These are phyloP conservation scores for Parazoanthus darwini DNA, from an alignment of 92 coral and sea anemone species.

Conservation along the genomic window DNA sequence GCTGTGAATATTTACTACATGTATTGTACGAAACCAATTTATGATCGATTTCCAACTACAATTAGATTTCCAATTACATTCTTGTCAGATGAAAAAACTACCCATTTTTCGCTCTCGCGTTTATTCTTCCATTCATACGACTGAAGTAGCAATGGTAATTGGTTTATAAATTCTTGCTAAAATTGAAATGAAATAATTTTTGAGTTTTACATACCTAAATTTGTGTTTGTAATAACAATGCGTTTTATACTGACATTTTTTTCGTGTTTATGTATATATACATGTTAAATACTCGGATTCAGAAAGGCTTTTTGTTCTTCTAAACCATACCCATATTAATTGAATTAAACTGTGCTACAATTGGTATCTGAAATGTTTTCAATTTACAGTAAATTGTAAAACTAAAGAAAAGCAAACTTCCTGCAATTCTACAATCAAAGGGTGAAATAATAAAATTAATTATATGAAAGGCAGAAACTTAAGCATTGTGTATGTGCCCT, in stretches of 20 bases:
- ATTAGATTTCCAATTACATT: not conserved
- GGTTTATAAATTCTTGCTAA: not conserved
- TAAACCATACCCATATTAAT: not conserved
- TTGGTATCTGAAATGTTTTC: not conserved
- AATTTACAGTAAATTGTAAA: too few relatives aligned
- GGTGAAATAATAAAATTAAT: too few relatives aligned
- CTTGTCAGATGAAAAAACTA: not conserved
- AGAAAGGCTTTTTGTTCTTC: not conserved
- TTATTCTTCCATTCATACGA: not conserved
- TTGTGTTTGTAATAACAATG: not conserved
- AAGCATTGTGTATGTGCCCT: too few relatives aligned
- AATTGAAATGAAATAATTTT: not conserved
- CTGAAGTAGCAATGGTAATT: not conserved
- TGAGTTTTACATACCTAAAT: not conserved
- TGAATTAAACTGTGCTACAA: not conserved
- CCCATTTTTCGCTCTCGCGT: not conserved
- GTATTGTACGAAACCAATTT: conserved; percentile 3
- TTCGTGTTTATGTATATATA: too few relatives aligned
- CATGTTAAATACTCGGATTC: not conserved
- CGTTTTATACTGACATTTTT: not conserved
- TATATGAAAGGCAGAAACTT: too few relatives aligned
- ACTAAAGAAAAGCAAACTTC: not conserved
- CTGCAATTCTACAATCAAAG: not conserved
- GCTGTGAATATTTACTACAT: not conserved
- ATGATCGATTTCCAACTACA: not conserved